phyloP scores from a whole-genome alignment of 2,797 vertebrate genomes.

The Garrulus glandarius region DNA sequence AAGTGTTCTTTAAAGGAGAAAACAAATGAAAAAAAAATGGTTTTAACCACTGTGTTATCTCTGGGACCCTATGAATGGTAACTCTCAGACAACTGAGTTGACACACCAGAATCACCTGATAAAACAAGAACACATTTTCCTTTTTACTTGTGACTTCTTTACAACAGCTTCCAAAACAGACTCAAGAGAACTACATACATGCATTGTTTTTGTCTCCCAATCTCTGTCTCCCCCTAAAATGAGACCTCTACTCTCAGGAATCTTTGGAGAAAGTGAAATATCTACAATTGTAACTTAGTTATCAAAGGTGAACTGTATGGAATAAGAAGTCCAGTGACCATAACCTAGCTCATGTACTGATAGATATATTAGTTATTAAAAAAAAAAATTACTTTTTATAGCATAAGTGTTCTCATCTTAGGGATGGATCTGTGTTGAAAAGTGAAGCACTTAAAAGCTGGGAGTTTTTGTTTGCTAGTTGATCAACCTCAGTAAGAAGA shows the following conservation, averaged over 20 bases:
- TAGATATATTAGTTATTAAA: not conserved
- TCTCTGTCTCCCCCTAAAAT: not conserved
- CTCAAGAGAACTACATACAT: not conserved
- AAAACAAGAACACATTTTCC: not conserved
- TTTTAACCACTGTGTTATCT: not conserved
- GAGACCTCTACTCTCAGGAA: not conserved
- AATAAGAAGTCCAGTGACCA: not conserved
- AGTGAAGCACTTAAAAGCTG: not conserved
- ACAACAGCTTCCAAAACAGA: not conserved
- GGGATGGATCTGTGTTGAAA: not conserved
- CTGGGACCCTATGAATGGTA: not conserved
- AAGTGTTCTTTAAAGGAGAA: not conserved
- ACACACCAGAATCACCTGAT: not conserved
- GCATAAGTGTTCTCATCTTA: not conserved
- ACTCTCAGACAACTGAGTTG: not conserved
- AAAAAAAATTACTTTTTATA: not conserved
- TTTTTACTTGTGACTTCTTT: not conserved
- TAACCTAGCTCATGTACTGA: not conserved
- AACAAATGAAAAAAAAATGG: not conserved
- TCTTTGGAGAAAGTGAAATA: not conserved
- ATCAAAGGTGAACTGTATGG: not conserved
- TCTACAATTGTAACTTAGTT: not conserved
- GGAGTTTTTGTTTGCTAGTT: fast-evolving
- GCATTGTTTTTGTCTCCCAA: not conserved
- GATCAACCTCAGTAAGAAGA: not conserved